Evolutionary conservation across 2,797 vertebrate genomes (phyloP).

Genomic region (Sylvilagus floridanus): DNA sequence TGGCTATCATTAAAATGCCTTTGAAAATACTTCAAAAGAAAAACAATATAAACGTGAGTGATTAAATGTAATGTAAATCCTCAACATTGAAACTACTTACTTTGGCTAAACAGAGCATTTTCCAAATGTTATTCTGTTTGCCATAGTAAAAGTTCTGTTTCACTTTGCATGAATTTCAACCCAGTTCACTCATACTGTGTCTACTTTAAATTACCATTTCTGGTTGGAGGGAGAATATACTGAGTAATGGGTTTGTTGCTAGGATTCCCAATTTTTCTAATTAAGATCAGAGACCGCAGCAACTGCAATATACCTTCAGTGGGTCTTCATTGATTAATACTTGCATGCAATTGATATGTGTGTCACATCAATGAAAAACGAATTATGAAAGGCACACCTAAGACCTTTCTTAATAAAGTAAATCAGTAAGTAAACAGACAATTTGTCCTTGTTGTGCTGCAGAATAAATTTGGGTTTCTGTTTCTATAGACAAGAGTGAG

Average conservation of each 20-base stretch:
- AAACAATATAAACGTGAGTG: background rate
- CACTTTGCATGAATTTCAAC: background rate
- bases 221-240: background rate
- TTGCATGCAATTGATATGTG: background rate
- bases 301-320: background rate
- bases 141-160: background rate
- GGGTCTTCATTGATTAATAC: background rate
- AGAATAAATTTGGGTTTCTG: background rate
- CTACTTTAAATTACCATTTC: background rate
- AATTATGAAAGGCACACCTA: background rate
- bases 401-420: background rate
- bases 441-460: background rate
- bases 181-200: background rate
- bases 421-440: background rate
- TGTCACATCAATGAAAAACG: background rate
- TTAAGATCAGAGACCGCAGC: background rate
- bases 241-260: background rate
- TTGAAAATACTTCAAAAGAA: background rate
- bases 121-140: background rate
- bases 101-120: background rate
- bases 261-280: background rate
- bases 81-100: background rate
- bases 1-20: background rate
- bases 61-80: background rate
- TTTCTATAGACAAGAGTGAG: too few relatives aligned